phyloP scores from a whole-genome alignment of 2,113 vertebrate species.

The Heterochromis multidens region DNA sequence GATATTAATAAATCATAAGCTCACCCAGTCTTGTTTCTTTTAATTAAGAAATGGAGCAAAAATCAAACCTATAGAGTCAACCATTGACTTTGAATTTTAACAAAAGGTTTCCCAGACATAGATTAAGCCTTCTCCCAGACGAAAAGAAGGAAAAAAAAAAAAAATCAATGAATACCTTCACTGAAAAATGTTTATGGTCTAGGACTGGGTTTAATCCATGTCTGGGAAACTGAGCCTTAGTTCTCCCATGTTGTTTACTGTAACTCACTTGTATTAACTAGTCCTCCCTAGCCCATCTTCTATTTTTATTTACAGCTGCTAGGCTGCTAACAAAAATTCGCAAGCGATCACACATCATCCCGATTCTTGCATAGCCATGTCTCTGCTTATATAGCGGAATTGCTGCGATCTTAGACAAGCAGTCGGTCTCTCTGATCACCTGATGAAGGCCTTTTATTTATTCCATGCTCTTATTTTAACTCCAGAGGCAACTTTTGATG shows the following conservation, averaged over 20 bases:
- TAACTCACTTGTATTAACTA: not conserved
- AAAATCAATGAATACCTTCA: not conserved
- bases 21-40: not conserved
- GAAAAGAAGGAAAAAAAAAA: not conserved
- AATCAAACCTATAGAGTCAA: not conserved
- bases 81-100: not conserved
- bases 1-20: not conserved
- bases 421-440: not conserved
- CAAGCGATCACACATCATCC: not conserved
- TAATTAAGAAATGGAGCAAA: not conserved
- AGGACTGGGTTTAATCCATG: not conserved
- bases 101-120: not conserved
- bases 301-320: not conserved
- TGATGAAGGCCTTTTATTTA: too few relatives aligned
- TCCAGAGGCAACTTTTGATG: too few relatives aligned
- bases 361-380: not conserved
- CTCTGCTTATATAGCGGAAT: not conserved
- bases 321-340: not conserved
- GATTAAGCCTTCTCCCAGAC: not conserved
- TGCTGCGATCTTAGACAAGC: not conserved
- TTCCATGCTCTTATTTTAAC: not conserved
- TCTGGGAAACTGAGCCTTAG: not conserved
- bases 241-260: not conserved
- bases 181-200: too few relatives aligned
- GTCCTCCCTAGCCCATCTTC: not conserved